Evolutionary conservation across 2,797 vertebrate species (phyloP).

Genomic region (Gymnopithys bicolor): DNA sequence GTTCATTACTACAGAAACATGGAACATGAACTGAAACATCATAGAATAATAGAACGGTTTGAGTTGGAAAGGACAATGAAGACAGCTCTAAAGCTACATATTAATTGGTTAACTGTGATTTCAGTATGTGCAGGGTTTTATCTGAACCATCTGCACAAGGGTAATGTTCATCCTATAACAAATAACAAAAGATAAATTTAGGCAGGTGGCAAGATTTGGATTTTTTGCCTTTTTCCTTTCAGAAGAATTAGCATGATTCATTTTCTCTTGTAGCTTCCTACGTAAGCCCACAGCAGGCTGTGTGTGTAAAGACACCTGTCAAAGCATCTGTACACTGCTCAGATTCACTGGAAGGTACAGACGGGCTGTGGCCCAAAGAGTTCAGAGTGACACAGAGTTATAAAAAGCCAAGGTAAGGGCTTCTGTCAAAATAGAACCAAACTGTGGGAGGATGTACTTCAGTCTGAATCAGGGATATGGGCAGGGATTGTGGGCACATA

Average conservation of each 20-base stretch:
- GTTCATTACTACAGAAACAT: neutral
- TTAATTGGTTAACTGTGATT: neutral
- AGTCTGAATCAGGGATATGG: neutral
- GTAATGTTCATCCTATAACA: neutral
- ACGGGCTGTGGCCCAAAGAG: neutral
- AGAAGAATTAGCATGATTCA: neutral
- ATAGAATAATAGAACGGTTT: neutral
- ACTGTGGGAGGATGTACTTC: neutral
- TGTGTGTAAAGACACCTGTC: neutral
- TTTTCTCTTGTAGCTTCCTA: neutral
- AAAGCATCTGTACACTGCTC: neutral
- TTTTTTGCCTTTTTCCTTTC: neutral
- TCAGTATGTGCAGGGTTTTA: neutral
- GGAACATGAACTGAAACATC: neutral
- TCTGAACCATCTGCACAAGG: neutral
- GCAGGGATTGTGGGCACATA: neutral
- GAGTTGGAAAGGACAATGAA: neutral
- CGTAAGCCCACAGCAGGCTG: neutral
- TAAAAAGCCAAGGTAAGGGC: neutral
- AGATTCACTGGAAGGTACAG: neutral
- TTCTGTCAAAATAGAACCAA: neutral
- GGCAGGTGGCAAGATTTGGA: neutral
- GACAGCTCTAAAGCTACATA: neutral
- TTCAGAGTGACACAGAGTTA: neutral
- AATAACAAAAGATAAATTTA: neutral